Conservation (phyloP, 2,113 vertebrate genomes). For the Martes martes region DNA sequence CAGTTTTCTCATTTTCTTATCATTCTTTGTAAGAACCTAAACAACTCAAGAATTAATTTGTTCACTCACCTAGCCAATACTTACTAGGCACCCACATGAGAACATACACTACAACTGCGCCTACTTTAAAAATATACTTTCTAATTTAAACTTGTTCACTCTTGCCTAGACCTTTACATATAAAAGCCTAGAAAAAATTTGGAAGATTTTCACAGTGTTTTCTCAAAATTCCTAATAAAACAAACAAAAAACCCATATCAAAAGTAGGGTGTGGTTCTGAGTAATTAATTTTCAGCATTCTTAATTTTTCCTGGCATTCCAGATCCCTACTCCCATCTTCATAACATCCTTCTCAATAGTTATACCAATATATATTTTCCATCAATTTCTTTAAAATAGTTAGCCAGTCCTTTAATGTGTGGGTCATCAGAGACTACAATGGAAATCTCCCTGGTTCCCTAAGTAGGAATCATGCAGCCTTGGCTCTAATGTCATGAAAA, state of each 20-base stretch:
- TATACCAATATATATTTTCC: background rate
- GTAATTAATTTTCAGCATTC: background rate
- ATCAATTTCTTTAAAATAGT: background rate
- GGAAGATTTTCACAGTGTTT: constrained; percentile 1
- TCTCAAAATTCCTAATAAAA: constrained; percentile 40
- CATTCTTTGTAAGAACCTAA: constrained; percentile 37
- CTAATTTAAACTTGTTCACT: constrained; percentile 2
- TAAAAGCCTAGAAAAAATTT: background rate
- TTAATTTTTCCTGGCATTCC: background rate
- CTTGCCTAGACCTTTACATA: background rate
- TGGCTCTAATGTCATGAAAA: background rate
- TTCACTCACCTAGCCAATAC: constrained; percentile 18
- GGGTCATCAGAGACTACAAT: background rate
- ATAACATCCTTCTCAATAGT: constrained; percentile 30
- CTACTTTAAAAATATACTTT: constrained; percentile 25
- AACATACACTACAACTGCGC: background rate
- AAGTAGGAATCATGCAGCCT: background rate
- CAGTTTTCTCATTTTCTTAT: constrained; percentile 25
- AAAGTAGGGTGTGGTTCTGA: background rate
- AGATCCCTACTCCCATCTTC: background rate
- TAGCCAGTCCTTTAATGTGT: background rate
- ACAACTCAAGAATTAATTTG: background rate
- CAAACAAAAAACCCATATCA: background rate
- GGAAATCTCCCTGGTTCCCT: background rate
- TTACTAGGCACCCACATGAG: constrained; percentile 9